Evolutionary conservation across 2,888 invertebrate species (phyloP), one percentile per base, ranked within the genome.

Genomic region (Autographa gamma): DNA sequence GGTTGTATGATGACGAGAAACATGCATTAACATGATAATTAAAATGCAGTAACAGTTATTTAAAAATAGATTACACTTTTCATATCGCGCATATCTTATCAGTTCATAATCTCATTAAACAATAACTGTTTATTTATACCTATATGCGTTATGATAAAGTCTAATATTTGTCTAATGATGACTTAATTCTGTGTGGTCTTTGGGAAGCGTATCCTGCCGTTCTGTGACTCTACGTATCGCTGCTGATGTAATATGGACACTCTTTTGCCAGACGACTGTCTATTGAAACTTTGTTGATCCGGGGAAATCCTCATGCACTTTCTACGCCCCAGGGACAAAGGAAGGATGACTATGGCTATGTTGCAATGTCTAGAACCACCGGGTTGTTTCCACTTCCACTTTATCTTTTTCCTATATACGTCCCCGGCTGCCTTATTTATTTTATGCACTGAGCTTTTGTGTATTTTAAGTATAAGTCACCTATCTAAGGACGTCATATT

Each of bases 31-130:
- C 48, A n/a, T n/a, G 48, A 16, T 43, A 43, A 38, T 38, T 48
- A n/a, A 48, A 48, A 48, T 48, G 48, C 48, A 48, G 48, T 48
- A 48, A 48, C n/a, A n/a, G n/a, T 48, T 48, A 48, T 48, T 48
- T 48, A n/a, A 48, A 48, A 48, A 48, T n/a, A 48, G 7, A 48
- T n/a, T 48, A n/a, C n/a, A 48, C 48, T 6, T n/a, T 48, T 48
- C 16, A n/a, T 48, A 48, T 48, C 48, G 16, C n/a, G 48, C n/a
- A 11, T 56, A 25, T 25, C 54, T 56, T 56, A 56, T 56, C 54
- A 56, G 11, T 25, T 25, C 54, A 25, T 56, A 56, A 56, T 56
- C 54, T 19, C 54, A 56, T 56, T 11, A 54, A 25, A 56, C 11
- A 56, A 25, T 25, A 56, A 56, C 25, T 19, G 54, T 56, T 56